These are phyloP conservation scores for Hesperia comma DNA, from an alignment of 2,888 invertebrate species.

Conservation along the genomic window DNA sequence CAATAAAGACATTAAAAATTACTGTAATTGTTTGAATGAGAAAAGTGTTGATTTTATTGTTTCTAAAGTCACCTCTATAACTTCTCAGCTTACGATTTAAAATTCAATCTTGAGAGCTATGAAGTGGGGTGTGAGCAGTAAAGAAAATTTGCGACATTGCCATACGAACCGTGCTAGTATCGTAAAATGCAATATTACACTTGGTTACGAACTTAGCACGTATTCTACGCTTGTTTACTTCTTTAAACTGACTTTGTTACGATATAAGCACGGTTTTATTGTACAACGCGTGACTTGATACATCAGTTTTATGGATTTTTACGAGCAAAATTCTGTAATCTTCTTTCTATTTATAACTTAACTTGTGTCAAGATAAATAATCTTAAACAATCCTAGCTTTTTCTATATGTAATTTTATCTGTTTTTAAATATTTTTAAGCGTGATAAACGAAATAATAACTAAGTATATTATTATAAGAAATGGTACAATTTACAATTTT, in stretches of 20 bases:
- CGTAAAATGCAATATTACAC: constrained; percentile 21
- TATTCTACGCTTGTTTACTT: constrained; percentile 10
- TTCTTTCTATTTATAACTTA: constrained; percentile 5
- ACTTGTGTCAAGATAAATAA: not conserved
- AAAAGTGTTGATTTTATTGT: constrained; percentile 30
- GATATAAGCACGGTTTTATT: constrained; percentile 39
- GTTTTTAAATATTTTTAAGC: too few relatives aligned
- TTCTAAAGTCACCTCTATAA: constrained; percentile 9
- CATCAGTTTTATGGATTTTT: constrained; percentile 18
- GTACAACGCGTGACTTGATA: constrained; percentile 21
- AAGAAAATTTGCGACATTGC: constrained; percentile 36
- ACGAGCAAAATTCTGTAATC: constrained; percentile 5
- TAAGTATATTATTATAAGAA: too few relatives aligned
- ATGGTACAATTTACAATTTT: too few relatives aligned
- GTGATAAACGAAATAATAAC: too few relatives aligned
- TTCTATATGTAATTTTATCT: too few relatives aligned
- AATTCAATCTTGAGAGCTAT: constrained; percentile 21
- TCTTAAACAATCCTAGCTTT: too few relatives aligned
- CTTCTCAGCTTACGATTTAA: constrained; percentile 16
- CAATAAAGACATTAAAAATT: constrained; percentile 20
- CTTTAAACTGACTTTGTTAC: constrained; percentile 2
- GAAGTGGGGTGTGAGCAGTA: constrained; percentile 24
- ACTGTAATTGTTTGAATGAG: constrained; percentile 13
- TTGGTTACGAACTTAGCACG: constrained; percentile 1
- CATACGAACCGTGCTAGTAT: constrained; percentile 18